Conservation (phyloP, 2,797 vertebrate genomes). For the Myotis myotis region DNA sequence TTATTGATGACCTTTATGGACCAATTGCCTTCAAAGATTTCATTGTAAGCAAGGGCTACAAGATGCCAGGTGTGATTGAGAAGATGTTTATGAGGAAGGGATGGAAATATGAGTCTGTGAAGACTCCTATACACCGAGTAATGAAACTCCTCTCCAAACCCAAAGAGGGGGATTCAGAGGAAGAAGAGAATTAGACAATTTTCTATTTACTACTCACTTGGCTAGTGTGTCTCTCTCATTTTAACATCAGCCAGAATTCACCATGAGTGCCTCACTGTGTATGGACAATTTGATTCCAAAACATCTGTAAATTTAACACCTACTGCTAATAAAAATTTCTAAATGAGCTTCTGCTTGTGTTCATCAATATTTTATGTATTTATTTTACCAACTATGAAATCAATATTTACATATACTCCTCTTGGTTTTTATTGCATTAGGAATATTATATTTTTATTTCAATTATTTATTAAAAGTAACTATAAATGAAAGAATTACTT, state of each 20-base stretch:
- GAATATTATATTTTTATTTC: no score
- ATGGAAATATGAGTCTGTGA: slow-evolving; percentile 52
- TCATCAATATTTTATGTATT: no score
- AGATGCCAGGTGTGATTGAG: neutral
- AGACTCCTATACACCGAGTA: slow-evolving; percentile 50
- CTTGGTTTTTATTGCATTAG: no score
- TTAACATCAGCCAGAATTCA: slow-evolving; percentile 9
- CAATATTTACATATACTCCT: no score
- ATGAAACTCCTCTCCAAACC: neutral
- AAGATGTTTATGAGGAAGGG: slow-evolving; percentile 48
- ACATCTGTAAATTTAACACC: neutral
- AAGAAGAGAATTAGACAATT: slow-evolving; percentile 3
- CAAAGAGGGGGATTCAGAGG: neutral
- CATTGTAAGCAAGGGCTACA: neutral
- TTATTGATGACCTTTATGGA: neutral
- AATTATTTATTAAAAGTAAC: no score
- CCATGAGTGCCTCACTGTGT: neutral
- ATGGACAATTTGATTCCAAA: neutral
- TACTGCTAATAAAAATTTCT: no score
- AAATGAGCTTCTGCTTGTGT: no score
- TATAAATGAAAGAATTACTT: no score
- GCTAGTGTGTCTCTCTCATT: slow-evolving; percentile 24
- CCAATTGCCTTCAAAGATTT: neutral
- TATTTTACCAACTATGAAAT: no score
- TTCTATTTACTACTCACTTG: neutral